phyloP scores from a whole-genome alignment of 2,113 vertebrate species.

The Salvelinus alpinus region DNA sequence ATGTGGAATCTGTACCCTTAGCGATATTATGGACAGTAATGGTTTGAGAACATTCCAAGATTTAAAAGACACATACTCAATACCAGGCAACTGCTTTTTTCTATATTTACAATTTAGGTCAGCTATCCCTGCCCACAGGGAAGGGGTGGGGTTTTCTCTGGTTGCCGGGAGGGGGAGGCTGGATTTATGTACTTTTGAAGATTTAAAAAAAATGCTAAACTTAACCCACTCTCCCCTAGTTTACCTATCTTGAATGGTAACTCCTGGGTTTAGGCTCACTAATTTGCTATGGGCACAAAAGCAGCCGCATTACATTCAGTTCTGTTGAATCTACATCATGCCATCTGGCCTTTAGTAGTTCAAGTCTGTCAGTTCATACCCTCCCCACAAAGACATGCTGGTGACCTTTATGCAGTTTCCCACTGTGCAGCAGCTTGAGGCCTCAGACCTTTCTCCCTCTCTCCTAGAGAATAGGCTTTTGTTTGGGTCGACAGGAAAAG shows the following conservation, averaged over 20 bases:
- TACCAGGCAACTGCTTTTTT: too few species aligned
- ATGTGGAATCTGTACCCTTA: too few species aligned
- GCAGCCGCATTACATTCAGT: neutral
- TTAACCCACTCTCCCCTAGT: too few species aligned
- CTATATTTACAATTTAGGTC: too few species aligned
- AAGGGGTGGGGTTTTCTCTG: too few species aligned
- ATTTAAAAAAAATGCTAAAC: too few species aligned
- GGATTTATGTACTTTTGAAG: too few species aligned
- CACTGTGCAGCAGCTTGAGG: slow-evolving; percentile 13
- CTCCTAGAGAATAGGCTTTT: slow-evolving; percentile 58
- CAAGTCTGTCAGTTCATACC: neutral
- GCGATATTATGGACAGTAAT: too few species aligned
- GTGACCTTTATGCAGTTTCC: slow-evolving; percentile 1
- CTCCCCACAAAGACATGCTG: slow-evolving; percentile 20
- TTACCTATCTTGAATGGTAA: neutral
- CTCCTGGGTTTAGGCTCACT: neutral
- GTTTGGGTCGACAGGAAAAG: slow-evolving; percentile 67
- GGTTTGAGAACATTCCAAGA: too few species aligned
- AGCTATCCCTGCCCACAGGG: too few species aligned
- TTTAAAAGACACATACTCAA: too few species aligned
- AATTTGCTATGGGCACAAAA: neutral
- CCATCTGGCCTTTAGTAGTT: neutral
- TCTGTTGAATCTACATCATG: neutral
- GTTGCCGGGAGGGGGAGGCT: too few species aligned
- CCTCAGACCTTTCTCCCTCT: neutral